phyloP scores from a whole-genome alignment of 2,888 invertebrate genomes.

The Leptogaster cylindrica region DNA sequence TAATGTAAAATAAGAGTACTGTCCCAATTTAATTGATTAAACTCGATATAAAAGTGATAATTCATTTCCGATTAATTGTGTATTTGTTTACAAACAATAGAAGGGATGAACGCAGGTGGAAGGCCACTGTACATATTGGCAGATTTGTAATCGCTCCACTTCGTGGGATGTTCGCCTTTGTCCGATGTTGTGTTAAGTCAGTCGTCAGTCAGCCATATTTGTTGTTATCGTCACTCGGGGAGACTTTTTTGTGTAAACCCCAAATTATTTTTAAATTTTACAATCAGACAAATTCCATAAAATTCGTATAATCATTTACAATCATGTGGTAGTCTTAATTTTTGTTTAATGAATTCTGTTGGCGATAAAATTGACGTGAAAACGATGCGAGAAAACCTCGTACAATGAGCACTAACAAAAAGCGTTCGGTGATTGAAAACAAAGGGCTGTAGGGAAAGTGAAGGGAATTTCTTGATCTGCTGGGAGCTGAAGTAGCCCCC shows the following conservation, averaged over 20 bases:
- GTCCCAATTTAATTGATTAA: no score
- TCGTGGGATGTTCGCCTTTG: slow-evolving; percentile 40
- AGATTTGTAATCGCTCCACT: slow-evolving; percentile 21
- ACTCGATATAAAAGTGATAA: no score
- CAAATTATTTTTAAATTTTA: slow-evolving; percentile 42
- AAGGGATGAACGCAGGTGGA: slow-evolving; percentile 22
- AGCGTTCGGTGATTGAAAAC: slow-evolving; percentile 35
- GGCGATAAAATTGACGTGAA: background rate
- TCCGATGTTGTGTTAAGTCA: slow-evolving; percentile 21
- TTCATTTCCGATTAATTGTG: background rate
- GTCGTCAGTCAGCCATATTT: slow-evolving; percentile 49
- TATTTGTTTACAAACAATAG: slow-evolving; percentile 43
- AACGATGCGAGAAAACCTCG: background rate
- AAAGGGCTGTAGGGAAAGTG: slow-evolving; percentile 41
- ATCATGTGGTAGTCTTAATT: slow-evolving; percentile 25
- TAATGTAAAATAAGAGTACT: no score
- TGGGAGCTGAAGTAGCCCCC: slow-evolving; percentile 4
- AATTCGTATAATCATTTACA: slow-evolving; percentile 18
- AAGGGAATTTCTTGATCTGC: slow-evolving; percentile 26
- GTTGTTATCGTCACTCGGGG: slow-evolving; percentile 50
- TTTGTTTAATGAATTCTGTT: background rate
- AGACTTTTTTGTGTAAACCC: slow-evolving; percentile 47
- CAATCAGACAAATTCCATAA: slow-evolving; percentile 35
- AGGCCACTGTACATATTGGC: slow-evolving; percentile 13
- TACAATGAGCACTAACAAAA: slow-evolving; percentile 30